These are phyloP conservation scores for Trichacis sp. DNA, from an alignment of 2,888 invertebrate species.

Conservation along the genomic window DNA sequence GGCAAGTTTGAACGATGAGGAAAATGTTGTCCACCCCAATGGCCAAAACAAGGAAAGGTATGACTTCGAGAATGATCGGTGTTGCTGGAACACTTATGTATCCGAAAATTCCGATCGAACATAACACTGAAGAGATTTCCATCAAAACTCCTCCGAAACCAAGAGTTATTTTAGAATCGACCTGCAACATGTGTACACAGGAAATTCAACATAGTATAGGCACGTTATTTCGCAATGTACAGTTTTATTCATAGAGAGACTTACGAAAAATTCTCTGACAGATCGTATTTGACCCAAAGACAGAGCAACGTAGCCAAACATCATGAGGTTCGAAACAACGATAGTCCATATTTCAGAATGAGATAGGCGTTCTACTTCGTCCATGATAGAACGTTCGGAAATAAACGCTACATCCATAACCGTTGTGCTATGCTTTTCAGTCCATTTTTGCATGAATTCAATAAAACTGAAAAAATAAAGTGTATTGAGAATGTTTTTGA, in stretches of 20 bases:
- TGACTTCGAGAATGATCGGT: slow-evolving; percentile 97
- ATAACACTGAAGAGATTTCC: slow-evolving; percentile 91
- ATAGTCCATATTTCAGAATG: slow-evolving; percentile 93
- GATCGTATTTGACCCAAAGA: slow-evolving; percentile 89
- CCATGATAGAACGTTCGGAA: slow-evolving; percentile 93
- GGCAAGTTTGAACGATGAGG: slow-evolving; percentile 95
- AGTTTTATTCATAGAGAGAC: no score
- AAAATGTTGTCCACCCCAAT: slow-evolving; percentile 99
- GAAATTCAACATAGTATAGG: no score
- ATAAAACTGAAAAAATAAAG: no score
- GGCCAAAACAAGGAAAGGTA: slow-evolving; percentile 97
- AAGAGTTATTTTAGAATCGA: slow-evolving; percentile 96
- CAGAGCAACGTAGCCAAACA: slow-evolving; percentile 97
- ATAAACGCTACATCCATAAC: slow-evolving; percentile 89
- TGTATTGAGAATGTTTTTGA: no score
- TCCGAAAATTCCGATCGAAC: slow-evolving; percentile 94
- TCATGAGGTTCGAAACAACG: slow-evolving; percentile 93
- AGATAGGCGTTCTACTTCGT: slow-evolving; percentile 93
- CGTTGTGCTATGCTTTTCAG: slow-evolving; percentile 73
- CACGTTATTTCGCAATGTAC: no score
- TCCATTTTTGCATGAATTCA: slow-evolving; percentile 85
- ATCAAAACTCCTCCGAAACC: slow-evolving; percentile 95
- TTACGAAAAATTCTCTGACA: slow-evolving; percentile 75
- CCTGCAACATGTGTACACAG: slow-evolving; percentile 73
- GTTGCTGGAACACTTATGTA: slow-evolving; percentile 91